Percentiles rank a stretch among this genome's conserved stretches.
phyloP scores from a whole-genome alignment of 2,888 invertebrate species.

The Mythimna pallens region DNA sequence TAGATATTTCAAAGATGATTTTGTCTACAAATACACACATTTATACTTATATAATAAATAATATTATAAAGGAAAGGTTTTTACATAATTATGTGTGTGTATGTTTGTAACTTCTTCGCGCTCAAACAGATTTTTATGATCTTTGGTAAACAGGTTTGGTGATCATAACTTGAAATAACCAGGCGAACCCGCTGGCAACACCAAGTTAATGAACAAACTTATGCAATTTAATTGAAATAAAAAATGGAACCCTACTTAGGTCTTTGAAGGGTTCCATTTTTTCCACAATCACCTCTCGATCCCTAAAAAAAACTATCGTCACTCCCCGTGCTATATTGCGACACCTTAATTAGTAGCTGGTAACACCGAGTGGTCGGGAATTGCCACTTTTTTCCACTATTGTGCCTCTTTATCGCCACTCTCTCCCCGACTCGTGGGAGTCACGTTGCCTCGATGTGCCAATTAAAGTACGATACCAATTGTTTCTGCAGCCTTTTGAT shows the following conservation, averaged over 20 bases:
- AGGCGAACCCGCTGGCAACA: no score
- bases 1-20: no score
- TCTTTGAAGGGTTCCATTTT: neutral
- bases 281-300: slow-evolving; percentile 43
- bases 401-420: slow-evolving; percentile 76
- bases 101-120: no score
- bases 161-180: no score
- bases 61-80: no score
- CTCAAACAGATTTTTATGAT: no score
- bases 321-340: slow-evolving; percentile 69
- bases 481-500: slow-evolving; percentile 61
- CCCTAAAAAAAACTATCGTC: slow-evolving; percentile 68
- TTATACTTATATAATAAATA: no score
- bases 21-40: no score
- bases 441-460: slow-evolving; percentile 75
- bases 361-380: slow-evolving; percentile 78
- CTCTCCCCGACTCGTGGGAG: slow-evolving; percentile 71
- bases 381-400: slow-evolving; percentile 80
- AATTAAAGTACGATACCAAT: slow-evolving; percentile 73
- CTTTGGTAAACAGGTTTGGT: no score
- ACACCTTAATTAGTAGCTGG: slow-evolving; percentile 82
- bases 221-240: slow-evolving; percentile 28
- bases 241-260: slow-evolving; percentile 35
- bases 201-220: neutral
- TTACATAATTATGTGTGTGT: no score